Evolutionary conservation across 2,113 vertebrate genomes (phyloP).

Genomic region (Naja naja): DNA sequence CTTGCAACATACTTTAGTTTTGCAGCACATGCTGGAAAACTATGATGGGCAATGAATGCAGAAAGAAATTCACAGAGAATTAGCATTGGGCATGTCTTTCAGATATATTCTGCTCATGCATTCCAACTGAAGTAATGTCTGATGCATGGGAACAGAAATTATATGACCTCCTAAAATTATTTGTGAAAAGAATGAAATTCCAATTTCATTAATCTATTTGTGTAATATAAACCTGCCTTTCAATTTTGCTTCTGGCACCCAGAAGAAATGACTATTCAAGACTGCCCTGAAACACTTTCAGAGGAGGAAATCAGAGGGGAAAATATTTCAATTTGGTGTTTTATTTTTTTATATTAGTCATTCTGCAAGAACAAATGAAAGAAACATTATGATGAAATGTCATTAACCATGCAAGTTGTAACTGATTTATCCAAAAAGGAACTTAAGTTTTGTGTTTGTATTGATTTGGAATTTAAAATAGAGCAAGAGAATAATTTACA

Average conservation of each 20-base stretch:
- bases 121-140: neutral
- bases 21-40: neutral
- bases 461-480: slow-evolving; percentile 33
- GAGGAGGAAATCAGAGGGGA: slow-evolving; percentile 15
- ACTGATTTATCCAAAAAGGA: slow-evolving; percentile 37
- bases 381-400: slow-evolving; percentile 6
- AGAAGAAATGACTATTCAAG: neutral
- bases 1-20: neutral
- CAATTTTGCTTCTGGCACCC: neutral
- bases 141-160: neutral
- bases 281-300: neutral
- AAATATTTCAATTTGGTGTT: slow-evolving; percentile 28
- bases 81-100: neutral
- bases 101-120: neutral
- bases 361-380: slow-evolving; percentile 35
- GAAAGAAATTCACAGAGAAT: neutral
- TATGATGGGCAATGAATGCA: neutral
- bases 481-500: slow-evolving; percentile 27
- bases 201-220: neutral
- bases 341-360: slow-evolving; percentile 29
- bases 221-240: neutral
- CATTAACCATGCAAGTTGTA: slow-evolving; percentile 32
- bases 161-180: neutral
- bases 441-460: slow-evolving; percentile 14
- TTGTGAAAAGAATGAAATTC: neutral